phyloP scores from a whole-genome alignment of 1,140 invertebrate genomes.

The Drosophila setifemur region DNA sequence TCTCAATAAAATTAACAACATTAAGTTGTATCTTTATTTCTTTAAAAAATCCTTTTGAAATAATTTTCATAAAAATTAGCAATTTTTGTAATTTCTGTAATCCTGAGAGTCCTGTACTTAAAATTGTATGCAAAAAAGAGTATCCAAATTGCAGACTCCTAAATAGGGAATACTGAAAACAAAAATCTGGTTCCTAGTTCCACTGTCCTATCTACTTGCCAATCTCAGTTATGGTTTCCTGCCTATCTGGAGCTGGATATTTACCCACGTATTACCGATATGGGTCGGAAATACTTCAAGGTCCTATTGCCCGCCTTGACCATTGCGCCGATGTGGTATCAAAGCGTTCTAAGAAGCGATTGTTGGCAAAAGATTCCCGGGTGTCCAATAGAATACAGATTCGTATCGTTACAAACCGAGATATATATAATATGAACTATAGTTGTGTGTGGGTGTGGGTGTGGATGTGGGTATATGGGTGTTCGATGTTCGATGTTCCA shows the following conservation, averaged over 20 bases:
- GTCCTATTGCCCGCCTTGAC: slow-evolving; percentile 60
- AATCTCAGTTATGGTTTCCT: neutral
- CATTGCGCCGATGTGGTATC: slow-evolving; percentile 29
- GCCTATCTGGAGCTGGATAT: slow-evolving; percentile 17
- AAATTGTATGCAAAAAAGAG: too few species aligned
- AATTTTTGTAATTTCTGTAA: too few species aligned
- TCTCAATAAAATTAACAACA: too few species aligned
- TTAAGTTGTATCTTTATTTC: too few species aligned
- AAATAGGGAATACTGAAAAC: too few species aligned
- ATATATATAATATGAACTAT: slow-evolving; percentile 2
- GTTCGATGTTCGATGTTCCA: neutral
- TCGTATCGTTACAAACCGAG: slow-evolving; percentile 4
- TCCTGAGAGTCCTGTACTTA: too few species aligned
- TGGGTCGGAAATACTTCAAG: slow-evolving; percentile 56
- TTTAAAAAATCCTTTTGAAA: too few species aligned
- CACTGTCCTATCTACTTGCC: neutral
- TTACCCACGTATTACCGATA: slow-evolving; percentile 60
- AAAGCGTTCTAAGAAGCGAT: slow-evolving; percentile 10
- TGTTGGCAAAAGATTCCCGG: slow-evolving; percentile 8
- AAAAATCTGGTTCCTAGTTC: too few species aligned
- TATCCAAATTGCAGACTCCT: neutral
- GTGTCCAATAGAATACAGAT: slow-evolving; percentile 15
- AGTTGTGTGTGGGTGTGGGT: too few species aligned
- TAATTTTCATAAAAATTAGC: too few species aligned
- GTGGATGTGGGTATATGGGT: neutral